A percentile compares a stretch with the other conserved stretches of the same genome.
Conservation (phyloP, 2,888 invertebrate species). For the Cancer borealis region DNA sequence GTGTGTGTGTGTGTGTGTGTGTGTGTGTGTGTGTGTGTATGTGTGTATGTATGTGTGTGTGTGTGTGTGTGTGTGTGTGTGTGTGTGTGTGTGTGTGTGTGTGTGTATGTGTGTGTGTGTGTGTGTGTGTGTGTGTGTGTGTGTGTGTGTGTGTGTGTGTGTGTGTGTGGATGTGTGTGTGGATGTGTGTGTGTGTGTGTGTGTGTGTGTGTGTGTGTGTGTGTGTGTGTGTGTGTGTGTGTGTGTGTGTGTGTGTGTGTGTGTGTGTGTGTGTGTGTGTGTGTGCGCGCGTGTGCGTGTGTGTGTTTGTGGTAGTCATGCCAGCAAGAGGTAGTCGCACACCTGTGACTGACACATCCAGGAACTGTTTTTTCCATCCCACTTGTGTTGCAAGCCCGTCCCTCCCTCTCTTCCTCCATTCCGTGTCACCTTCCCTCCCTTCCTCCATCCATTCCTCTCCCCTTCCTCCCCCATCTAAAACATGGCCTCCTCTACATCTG, state of each 20-base stretch:
- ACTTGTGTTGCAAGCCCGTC: not conserved
- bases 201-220: conserved; percentile 42
- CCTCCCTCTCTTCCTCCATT: not conserved
- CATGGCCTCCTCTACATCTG: not conserved
- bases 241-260: conserved; percentile 53
- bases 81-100: conserved; percentile 14
- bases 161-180: conserved; percentile 22
- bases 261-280: conserved; percentile 52
- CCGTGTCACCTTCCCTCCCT: not conserved
- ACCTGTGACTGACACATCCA: not conserved
- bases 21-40: conserved; percentile 49
- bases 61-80: conserved; percentile 54
- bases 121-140: conserved; percentile 46
- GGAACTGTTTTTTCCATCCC: not conserved
- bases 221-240: conserved; percentile 50
- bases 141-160: conserved; percentile 46
- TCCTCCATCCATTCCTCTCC: not conserved
- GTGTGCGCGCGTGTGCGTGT: not conserved
- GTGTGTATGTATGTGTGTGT: conserved; percentile 48
- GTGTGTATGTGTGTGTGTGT: conserved; percentile 26
- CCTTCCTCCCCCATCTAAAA: not conserved
- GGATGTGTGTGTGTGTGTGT: conserved; percentile 49
- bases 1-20: conserved; percentile 35
- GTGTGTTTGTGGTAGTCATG: not conserved
- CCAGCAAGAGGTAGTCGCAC: not conserved